Evolutionary conservation across 35 echinoderm and acorn worm species (phyloP).

Genomic region (Ophiothrix spiculata): DNA sequence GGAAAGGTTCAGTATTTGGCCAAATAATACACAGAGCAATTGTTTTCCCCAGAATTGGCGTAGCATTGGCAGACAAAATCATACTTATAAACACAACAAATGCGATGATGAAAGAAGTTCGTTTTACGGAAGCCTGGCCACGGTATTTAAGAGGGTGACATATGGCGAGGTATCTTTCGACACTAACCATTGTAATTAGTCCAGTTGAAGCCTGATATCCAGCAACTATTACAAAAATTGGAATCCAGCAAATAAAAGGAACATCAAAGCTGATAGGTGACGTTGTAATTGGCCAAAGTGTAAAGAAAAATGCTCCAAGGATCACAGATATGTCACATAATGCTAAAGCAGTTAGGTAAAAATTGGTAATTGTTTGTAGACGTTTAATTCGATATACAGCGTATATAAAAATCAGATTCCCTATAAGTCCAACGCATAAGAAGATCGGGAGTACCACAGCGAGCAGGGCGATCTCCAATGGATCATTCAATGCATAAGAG

Average conservation of each 20-base stretch:
- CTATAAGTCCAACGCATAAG: neutral
- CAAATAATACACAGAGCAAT: neutral
- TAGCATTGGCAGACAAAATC: neutral
- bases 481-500: neutral
- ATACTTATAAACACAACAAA: neutral
- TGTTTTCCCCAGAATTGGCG: neutral
- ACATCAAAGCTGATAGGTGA: neutral
- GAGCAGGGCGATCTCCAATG: neutral
- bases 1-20: neutral
- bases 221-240: neutral
- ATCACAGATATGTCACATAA: neutral
- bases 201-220: neutral
- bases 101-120: neutral
- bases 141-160: neutral
- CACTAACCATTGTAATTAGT: neutral
- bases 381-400: neutral
- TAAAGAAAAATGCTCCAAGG: neutral
- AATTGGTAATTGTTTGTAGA: neutral
- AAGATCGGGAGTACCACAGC: neutral
- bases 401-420: neutral
- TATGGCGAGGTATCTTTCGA: neutral
- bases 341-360: neutral
- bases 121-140: neutral
- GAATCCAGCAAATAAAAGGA: neutral
- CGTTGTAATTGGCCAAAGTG: neutral